Evolutionary conservation across 2,888 invertebrate species (phyloP), one percentile per base, ranked within the genome.

Genomic region (Coelopa pilipes): DNA sequence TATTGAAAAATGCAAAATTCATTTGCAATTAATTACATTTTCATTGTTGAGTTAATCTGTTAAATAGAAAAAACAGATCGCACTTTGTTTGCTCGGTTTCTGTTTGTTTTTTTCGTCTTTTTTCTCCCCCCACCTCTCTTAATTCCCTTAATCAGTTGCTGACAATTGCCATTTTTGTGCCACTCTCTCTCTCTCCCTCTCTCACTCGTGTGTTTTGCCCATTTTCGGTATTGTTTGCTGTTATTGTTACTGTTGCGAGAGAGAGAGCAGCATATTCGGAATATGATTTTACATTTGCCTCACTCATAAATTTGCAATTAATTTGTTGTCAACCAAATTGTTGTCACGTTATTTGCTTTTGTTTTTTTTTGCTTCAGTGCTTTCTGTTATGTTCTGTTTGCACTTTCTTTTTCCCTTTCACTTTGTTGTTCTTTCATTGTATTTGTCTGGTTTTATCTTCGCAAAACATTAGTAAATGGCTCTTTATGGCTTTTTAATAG

Each of bases 41-140:
- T 69, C 47, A 69, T 59, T 69, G 69, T 46, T 57, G 69, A 34
- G 59, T 59, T 59, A 69, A 69, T 69, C 69, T 24, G 55, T 69
- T 59, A 17, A 19, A 19, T 46, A 46, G 17, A 47, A 57, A 47
- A 49, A 69, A 19, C 46, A 7, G 45, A 68, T 45, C 19, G 9
- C 17, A 57, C 13, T 50, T 69, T 21, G 2, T 67, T 67, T 34
- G n/a, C 0, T 69, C 47, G 19, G 45, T 65, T 0, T 10, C 11
- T 13, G 17, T n/a, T n/a, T 59, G 7, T 19, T 59, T 4, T 59
- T 65, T 65, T 47, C 1, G n/a, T 34, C 34, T 24, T 21, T 21
- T 63, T 63, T 7, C 9, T 45, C 11, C 34, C 1, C 46, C 19
- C 17, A 65, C 45, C 45, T 11, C 15, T 65, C 19, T 65, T 10